Percentiles rank a stretch among this genome's conserved stretches.
These are phyloP conservation scores for Mesitornis unicolor DNA, from an alignment of 2,113 vertebrate genomes.

Conservation along the genomic window DNA sequence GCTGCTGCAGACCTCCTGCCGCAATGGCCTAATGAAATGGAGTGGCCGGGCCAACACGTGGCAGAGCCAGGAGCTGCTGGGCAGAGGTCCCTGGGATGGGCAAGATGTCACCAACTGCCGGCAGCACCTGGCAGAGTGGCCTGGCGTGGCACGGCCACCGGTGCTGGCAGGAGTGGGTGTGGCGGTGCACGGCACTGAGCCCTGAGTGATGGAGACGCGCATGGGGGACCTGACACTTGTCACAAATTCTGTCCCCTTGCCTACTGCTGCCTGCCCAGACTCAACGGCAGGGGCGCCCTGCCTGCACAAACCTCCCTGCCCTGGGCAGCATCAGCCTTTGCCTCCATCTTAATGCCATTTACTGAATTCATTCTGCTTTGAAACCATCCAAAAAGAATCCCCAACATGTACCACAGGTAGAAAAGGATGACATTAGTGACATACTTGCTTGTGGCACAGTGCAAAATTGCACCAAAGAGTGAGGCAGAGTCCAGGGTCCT, in stretches of 20 bases:
- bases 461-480: not conserved
- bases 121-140: not conserved
- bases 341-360: not conserved
- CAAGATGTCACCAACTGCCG: fast-evolving
- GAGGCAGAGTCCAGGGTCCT: not conserved
- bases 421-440: not conserved
- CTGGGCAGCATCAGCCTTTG: not conserved
- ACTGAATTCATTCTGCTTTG: not conserved
- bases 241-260: not conserved
- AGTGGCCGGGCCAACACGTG: fast-evolving
- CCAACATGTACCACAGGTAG: fast-evolving
- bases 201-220: fast-evolving
- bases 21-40: not conserved
- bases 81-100: not conserved
- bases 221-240: not conserved
- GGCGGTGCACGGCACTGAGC: fast-evolving
- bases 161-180: not conserved
- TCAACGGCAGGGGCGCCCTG: too few relatives aligned
- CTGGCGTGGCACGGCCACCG: fast-evolving
- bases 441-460: fast-evolving
- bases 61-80: not conserved
- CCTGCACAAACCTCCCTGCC: fast-evolving
- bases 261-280: not conserved
- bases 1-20: not conserved
- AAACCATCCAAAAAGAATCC: not conserved